Base-by-base conservation (phyloP, 2,113 vertebrate species). In the Cepphus grylle region DNA sequence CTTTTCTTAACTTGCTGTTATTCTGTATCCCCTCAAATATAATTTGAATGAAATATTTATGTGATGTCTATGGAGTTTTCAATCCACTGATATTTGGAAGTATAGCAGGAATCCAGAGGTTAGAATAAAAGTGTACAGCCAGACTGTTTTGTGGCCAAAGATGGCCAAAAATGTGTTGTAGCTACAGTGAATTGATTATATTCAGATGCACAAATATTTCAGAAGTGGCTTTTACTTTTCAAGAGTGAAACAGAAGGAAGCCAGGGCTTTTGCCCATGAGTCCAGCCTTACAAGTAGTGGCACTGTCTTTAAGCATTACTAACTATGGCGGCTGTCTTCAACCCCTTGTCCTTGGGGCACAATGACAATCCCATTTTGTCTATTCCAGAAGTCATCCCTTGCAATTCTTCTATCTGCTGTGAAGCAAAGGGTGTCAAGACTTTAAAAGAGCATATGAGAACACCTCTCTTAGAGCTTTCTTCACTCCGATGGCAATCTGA, bases 31-130 rank as follows among this genome's bases (percentile, higher is more conserved):
- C 15, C 27, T 78, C n/a, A 87, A 53, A 86, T 69, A 56, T 30
- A 0, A 49, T 63, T 67, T 59, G 56, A 86, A 67, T 0, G 5
- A 2, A 85, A 42, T 7, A 5, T 1, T 32, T 87, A 15, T 14
- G 9, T 52, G 22, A 56, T 47, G 9, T 74, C 52, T n/a, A 50
- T 21, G 9, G 6, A 52, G 63, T 74, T 85, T 62, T 32, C 36
- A 84, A 6, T 67, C 18, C 38, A 53, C 30, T 45, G 21, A 40
- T 74, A 12, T 56, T 32, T 25, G 19, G 38, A 92, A 90, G 5
- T 32, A 14, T 19, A 72, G 12, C 36, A 15, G 45, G 42, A 29
- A 83, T 50, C 36, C 42, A 67, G n/a, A 76, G 15, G 8, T 42
- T 45, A 55, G 12, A 55, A 72, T 42, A 43, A 20, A 83, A 70